Base-by-base conservation (phyloP, 2,888 invertebrate species). In the Seladonia tumulorum region DNA sequence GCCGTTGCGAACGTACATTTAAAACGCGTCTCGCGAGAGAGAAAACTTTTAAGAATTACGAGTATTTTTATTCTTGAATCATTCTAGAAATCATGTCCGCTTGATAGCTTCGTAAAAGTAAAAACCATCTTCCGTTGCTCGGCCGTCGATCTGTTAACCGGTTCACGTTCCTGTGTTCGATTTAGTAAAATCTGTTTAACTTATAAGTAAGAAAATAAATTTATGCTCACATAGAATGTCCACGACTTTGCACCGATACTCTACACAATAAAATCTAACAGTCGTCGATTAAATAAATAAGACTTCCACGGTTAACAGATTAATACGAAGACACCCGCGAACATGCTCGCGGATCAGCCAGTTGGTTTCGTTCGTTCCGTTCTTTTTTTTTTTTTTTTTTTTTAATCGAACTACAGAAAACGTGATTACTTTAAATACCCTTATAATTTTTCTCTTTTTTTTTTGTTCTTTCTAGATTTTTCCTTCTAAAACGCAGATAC, bases 21-120 rank as follows among this genome's bases (percentile, higher is more conserved):
- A 75, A 86, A 71, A 60, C 71, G 66, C 60, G 76, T 45, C 47
- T 78, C 71, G 75, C 42, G 60, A 3, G 66, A 66, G 35, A 47
- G 63, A 63, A 72, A 42, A 57, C 53, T 81, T 76, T 77, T 57
- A 82, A 14, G 76, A 79, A 82, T 79, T 63, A 86, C 66, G 78
- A 86, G 66, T 85, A 77, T 85, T 70, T 68, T 76, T 72, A 85
- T 79, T 39, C 49, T 39, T 71, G 63, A 81, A 66, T 49, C 63
- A 29, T 80, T 74, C n/a, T 29, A n/a, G 18, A 82, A 74, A 73
- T 39, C 25, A 80, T 68, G 39, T 68, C 16, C 16, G 47, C 45
- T 10, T 1, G 0, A 39, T 14, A 35, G 35, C 35, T 47, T 18
- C 49, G 16, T 22, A 73, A 73, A 73, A 73, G 53, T 73, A 53